Base-by-base conservation (phyloP, 2,888 invertebrate genomes). In the Chaetogeoica ovagalla region DNA sequence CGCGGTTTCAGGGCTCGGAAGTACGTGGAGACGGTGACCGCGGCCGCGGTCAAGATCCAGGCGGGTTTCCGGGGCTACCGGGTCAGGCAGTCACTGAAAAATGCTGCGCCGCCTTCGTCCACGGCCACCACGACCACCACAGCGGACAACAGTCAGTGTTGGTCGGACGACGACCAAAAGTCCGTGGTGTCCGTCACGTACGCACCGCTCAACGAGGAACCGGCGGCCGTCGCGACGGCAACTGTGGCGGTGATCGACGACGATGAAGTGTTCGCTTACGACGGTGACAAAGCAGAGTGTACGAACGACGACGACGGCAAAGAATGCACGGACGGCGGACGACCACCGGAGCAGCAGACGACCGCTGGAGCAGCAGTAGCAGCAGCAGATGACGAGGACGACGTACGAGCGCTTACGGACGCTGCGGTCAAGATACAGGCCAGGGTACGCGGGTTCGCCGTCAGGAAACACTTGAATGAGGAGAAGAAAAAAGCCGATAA, bases 31-130 rank as follows among this genome's bases (percentile, higher is more conserved):
- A 55, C 74, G 9, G 81, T 82, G 55, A 68, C 74, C 37, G 81
- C 81, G 17, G 82, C 82, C 8, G 83, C 83, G 11, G 82, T 82
- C 9, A 82, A 88, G 84, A 89, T 89, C 74, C 89, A 89, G 85
- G 89, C 89, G 62, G 88, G 88, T 75, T 89, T 89, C 84, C 87
- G 89, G 48, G 89, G 89, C 2, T 89, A 89, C 83, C 86, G 88
- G 37, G 83, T 83, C 6, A 73, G 84, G 43, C 68, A 66, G 59
- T 81, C 75, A 9, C 30, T 75, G 23, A 75, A 81, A 55, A 74
- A 75, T 39, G 62, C 59, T 5, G 73, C 69, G 7, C 19, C 74
- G 52, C 17, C 65, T n/a, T 37, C 76, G 30, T 9, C 76, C 60
- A 55, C 76, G 30, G 13, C 76, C 30, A 21, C 21, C 5, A n/a